Evolutionary conservation across 2,797 vertebrate genomes (phyloP), one percentile per base, ranked within the genome.

Genomic region (Echeneis naucrates): DNA sequence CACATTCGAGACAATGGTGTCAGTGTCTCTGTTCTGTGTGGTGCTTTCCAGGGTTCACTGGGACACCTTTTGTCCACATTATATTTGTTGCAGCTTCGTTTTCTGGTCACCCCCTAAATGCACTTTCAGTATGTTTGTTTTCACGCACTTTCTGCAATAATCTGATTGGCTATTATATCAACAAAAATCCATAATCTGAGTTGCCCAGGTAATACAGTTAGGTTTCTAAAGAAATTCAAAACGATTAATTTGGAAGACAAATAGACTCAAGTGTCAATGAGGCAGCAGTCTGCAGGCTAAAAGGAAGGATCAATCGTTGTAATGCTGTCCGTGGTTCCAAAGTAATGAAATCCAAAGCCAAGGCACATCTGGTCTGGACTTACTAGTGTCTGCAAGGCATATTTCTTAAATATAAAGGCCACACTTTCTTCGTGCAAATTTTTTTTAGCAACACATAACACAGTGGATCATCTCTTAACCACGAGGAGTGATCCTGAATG

Each of bases 311-410:
- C 23, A 9, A n/a, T 23, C 13, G 54, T 40, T 55, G 42, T 38
- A 42, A 21, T 38, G 48, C 47, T 16, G 23, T 33, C 37, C 38
- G 51, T 65, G 32, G 48, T 48, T 67, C 35, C 37, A 63, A 38
- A 58, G 54, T 35, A 35, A 51, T 63, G 69, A 26, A 42, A 72
- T 55, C 40, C 52, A 62, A 60, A 74, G 40, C 65, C 17, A 71
- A 59, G 33, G 50, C 68, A 19, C 47, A 21, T 61, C 52, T 71
- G 30, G 55, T 14, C 59, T 32, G 30, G 4, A 51, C n/a, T 24
- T 27, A 47, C 3, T 35, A 3, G 5, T 6, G 9, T 23, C 32
- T 63, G 19, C 58, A 19, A 57, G 55, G 6, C 2, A 19, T 14
- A 54, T 72, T 57, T 63, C 3, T 59, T 44, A 16, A 19, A 17